Evolutionary conservation across 2,888 invertebrate species (phyloP).

Genomic region (Eumerus sabulonum): DNA sequence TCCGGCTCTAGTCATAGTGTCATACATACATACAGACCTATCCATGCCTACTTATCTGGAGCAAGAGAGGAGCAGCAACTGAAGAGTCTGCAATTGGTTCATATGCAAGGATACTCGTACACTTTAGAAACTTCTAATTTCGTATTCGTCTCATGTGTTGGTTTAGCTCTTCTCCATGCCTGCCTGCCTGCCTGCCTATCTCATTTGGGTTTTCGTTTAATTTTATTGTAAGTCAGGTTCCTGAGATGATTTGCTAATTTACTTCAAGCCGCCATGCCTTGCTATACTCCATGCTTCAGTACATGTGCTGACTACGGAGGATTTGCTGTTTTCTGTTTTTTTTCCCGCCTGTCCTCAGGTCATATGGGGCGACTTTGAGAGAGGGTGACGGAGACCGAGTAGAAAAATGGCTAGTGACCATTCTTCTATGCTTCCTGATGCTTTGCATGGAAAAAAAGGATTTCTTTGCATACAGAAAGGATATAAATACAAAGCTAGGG

Average conservation of each 20-base stretch:
- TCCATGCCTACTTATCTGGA: no score
- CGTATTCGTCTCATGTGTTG: conserved; percentile 56
- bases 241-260: conserved; percentile 67
- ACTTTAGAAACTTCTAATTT: conserved; percentile 55
- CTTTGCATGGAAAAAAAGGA: conserved; percentile 40
- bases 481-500: conserved; percentile 26
- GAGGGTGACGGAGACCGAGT: conserved; percentile 8
- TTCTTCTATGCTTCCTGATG: conserved; percentile 18
- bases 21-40: neutral
- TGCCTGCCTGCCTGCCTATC: conserved; percentile 44
- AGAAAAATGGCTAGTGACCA: neutral
- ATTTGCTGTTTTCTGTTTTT: conserved; percentile 19
- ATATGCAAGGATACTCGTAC: conserved; percentile 47
- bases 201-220: conserved; percentile 63
- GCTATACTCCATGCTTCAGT: no score
- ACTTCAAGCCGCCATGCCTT: conserved; percentile 24
- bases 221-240: conserved; percentile 62
- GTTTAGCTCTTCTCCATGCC: conserved; percentile 31
- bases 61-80: neutral
- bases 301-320: conserved; percentile 35
- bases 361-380: no score
- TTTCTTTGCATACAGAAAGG: conserved; percentile 50
- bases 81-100: conserved; percentile 33
- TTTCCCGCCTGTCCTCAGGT: no score
- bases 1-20: conserved; percentile 14